Evolutionary conservation across 1,140 invertebrate species (phyloP).

Genomic region (Carcinoscorpius rotundicauda): DNA sequence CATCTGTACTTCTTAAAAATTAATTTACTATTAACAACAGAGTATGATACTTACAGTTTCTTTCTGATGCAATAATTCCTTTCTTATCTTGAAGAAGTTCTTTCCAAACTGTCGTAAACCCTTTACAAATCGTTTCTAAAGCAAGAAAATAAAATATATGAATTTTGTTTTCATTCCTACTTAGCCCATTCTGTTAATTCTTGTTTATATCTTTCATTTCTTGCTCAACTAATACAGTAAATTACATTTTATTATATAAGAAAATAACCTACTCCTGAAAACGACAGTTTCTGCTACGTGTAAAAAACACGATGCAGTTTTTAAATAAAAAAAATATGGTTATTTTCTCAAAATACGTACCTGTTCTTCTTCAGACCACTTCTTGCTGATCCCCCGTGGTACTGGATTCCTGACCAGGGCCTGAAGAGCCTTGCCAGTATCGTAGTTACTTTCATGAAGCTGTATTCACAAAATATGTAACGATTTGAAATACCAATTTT

Average conservation of each 20-base stretch:
- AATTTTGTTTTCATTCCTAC: no score
- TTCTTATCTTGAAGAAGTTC: slow-evolving; percentile 96
- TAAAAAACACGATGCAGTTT: no score
- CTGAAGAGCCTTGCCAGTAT: slow-evolving; percentile 87
- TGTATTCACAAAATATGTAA: slow-evolving; percentile 29
- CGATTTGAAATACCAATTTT: no score
- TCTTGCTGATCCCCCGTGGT: slow-evolving; percentile 91
- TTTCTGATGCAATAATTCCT: slow-evolving; percentile 90
- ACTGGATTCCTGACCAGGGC: slow-evolving; percentile 93
- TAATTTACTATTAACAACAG: no score
- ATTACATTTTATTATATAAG: no score
- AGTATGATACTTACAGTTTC: slow-evolving; percentile 46
- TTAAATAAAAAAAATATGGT: neutral
- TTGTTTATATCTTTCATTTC: no score
- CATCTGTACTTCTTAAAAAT: no score
- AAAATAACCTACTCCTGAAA: no score
- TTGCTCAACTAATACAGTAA: no score
- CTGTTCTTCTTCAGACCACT: slow-evolving; percentile 94
- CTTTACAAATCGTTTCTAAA: slow-evolving; percentile 87
- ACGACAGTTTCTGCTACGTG: no score
- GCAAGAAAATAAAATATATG: no score
- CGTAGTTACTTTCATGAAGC: slow-evolving; percentile 87
- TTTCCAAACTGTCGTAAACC: slow-evolving; percentile 96
- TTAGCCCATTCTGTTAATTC: no score
- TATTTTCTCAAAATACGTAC: slow-evolving; percentile 37